Evolutionary conservation across 2,797 vertebrate species (phyloP), one percentile per base, ranked within the genome.

Genomic region (Pelodytes ibericus): DNA sequence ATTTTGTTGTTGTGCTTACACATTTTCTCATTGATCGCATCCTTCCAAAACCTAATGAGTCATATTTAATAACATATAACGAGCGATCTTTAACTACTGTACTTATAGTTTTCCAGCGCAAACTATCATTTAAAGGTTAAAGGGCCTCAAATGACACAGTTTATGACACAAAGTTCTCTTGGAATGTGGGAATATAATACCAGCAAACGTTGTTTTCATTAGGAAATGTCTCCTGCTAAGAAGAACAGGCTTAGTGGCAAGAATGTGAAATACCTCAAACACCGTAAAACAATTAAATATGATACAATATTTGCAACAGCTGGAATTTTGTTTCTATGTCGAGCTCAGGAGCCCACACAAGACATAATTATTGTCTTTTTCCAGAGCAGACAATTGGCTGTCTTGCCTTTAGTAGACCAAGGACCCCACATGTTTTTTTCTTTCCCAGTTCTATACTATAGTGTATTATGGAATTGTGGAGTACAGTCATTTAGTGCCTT

Each of bases 211-310:
- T 79, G 70, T 79, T 73, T 79, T 73, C 76, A 73, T 73, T 79
- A 73, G 64, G 47, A 78, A 73, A 79, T 73, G 63, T 79, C 76
- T 73, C 76, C 76, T 69, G 71, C 76, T 73, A 79, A 79, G 76
- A 62, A 59, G 56, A 76, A 69, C 76, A 27, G 51, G 71, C 76
- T 68, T 79, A 64, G 76, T 79, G 71, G 76, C 64, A 73, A 63
- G 64, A 79, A 79, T 79, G 71, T 27, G 25, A 72, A 68, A 73
- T 63, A 64, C 71, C 59, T 73, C 71, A 56, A 64, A 68, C 70
- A 68, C 71, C 76, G 73, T 68, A 73, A 79, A 79, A 60, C 64
- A 73, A 71, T 71, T 71, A 70, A 64, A 71, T 65, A 73, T 44
- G 56, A 62, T 79, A 73, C 57, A 73, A 79, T 73, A 68, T 79